Evolutionary conservation across 2,797 vertebrate genomes (phyloP).

Genomic region (Coluber constrictor): DNA sequence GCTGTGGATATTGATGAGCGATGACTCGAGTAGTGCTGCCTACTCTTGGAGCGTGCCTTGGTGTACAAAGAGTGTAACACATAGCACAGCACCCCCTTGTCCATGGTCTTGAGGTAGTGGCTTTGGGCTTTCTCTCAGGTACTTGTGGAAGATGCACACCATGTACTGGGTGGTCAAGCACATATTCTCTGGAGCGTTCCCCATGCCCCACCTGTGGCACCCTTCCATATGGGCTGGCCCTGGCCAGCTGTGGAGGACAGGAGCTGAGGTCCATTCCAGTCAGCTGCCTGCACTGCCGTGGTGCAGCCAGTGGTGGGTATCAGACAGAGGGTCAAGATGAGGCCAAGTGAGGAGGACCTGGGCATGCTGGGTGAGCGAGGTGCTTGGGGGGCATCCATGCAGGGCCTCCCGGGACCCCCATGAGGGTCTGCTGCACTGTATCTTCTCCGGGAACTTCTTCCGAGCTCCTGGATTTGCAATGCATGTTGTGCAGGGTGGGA

Average conservation of each 20-base stretch:
- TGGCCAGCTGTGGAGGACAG: not conserved
- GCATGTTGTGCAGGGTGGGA: too few species aligned
- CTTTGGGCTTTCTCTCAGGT: conserved; percentile 92
- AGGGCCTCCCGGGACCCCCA: too few species aligned
- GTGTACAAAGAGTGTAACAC: conserved; percentile 94
- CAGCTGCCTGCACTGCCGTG: conserved; percentile 53
- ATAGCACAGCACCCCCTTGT: conserved; percentile 91
- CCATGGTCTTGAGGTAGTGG: conserved; percentile 94
- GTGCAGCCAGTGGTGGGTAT: conserved; percentile 86
- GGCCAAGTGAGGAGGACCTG: conserved; percentile 86
- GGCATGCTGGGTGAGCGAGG: conserved; percentile 77
- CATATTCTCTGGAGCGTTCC: conserved; percentile 79
- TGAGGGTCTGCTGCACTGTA: too few species aligned
- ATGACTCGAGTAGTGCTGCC: conserved; percentile 96
- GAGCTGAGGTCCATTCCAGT: not conserved
- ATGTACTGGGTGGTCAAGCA: conserved; percentile 93
- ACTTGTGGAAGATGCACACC: conserved; percentile 95
- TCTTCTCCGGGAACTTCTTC: too few species aligned
- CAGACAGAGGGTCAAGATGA: conserved; percentile 83
- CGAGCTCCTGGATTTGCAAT: too few species aligned
- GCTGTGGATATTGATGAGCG: conserved; percentile 95
- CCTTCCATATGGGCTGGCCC: too few species aligned
- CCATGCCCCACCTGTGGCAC: too few species aligned
- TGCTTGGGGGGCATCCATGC: not conserved
- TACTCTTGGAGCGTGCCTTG: conserved; percentile 94